Conservation (phyloP, 2,113 vertebrate genomes). For the Pleuronectes platessa region DNA sequence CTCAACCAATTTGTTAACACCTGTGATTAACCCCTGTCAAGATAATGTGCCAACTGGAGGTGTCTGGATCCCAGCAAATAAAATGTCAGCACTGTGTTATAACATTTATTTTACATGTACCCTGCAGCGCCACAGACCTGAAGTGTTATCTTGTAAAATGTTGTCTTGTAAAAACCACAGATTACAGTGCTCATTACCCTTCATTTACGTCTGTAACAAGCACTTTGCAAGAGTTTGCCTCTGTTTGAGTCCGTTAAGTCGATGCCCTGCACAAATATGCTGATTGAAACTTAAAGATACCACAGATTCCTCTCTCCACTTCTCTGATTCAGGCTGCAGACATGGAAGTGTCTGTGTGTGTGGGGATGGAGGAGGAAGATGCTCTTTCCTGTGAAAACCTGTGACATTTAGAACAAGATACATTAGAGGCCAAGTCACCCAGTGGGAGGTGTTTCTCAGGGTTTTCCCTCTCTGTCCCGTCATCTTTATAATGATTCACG, state of each 20-base stretch:
- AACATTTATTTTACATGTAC: slow-evolving; percentile 31
- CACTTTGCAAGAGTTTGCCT: slow-evolving; percentile 16
- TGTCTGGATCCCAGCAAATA: slow-evolving; percentile 53
- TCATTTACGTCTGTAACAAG: slow-evolving; percentile 22
- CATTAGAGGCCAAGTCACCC: slow-evolving; percentile 47
- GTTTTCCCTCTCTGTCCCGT: slow-evolving; percentile 71
- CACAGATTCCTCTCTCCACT: not conserved
- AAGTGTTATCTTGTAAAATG: slow-evolving; percentile 57
- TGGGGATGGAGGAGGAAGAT: slow-evolving; percentile 32
- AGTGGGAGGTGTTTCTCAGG: slow-evolving; percentile 52
- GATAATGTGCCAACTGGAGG: slow-evolving; percentile 52
- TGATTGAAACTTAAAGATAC: slow-evolving; percentile 28
- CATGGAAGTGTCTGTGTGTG: not conserved
- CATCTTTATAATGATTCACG: slow-evolving; percentile 58
- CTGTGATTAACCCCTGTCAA: slow-evolving; percentile 59
- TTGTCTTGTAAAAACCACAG: slow-evolving; percentile 54
- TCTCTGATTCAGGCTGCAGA: slow-evolving; percentile 13
- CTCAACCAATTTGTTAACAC: slow-evolving; percentile 59
- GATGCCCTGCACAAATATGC: slow-evolving; percentile 11
- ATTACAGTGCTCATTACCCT: slow-evolving; percentile 51
- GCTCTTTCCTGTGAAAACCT: slow-evolving; percentile 62
- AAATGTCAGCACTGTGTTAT: slow-evolving; percentile 56
- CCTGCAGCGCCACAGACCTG: slow-evolving; percentile 59
- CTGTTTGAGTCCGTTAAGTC: not conserved
- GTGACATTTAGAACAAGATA: slow-evolving; percentile 67